These are phyloP conservation scores for Neolamprologus sp. DNA, from an alignment of 2,113 vertebrate genomes.

Conservation along the genomic window DNA sequence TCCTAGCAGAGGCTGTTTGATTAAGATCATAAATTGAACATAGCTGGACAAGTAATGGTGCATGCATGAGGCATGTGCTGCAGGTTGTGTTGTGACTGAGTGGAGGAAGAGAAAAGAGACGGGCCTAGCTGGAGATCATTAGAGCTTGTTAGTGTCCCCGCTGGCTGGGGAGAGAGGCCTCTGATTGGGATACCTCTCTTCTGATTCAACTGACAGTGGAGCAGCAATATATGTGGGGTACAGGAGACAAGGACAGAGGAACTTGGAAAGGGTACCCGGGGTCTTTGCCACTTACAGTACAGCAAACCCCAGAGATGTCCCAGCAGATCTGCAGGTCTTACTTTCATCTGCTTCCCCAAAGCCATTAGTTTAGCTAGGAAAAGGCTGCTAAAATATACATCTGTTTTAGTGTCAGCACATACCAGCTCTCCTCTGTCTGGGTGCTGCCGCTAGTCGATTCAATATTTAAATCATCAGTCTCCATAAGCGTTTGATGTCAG, in stretches of 20 bases:
- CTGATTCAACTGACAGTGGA: constrained; percentile 31
- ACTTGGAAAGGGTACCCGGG: background rate
- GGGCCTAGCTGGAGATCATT: constrained; percentile 59
- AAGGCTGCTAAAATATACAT: constrained; percentile 71
- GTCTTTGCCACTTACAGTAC: constrained; percentile 28
- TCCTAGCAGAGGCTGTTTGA: background rate
- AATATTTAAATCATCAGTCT: constrained; percentile 68
- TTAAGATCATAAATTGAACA: background rate
- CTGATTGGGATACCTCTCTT: constrained; percentile 27
- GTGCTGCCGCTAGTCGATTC: constrained; percentile 38
- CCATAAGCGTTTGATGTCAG: constrained; percentile 60
- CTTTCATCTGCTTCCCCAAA: constrained; percentile 54
- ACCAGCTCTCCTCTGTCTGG: constrained; percentile 36
- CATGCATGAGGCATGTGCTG: background rate
- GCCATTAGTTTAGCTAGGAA: constrained; percentile 70
- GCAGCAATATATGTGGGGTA: background rate
- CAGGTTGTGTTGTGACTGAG: constrained; percentile 25
- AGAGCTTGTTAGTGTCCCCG: constrained; percentile 57
- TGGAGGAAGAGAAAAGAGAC: constrained; percentile 46
- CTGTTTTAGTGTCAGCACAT: constrained; percentile 60
- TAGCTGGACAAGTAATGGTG: background rate
- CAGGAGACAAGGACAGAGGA: background rate
- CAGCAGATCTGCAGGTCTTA: constrained; percentile 50
- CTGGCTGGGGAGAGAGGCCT: constrained; percentile 34
- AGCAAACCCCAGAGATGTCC: constrained; percentile 25